Evolutionary conservation across 53 echinoderm and acorn worm species (phyloP), one percentile per base, ranked within the genome.

Genomic region (Holothuria leucospilota): DNA sequence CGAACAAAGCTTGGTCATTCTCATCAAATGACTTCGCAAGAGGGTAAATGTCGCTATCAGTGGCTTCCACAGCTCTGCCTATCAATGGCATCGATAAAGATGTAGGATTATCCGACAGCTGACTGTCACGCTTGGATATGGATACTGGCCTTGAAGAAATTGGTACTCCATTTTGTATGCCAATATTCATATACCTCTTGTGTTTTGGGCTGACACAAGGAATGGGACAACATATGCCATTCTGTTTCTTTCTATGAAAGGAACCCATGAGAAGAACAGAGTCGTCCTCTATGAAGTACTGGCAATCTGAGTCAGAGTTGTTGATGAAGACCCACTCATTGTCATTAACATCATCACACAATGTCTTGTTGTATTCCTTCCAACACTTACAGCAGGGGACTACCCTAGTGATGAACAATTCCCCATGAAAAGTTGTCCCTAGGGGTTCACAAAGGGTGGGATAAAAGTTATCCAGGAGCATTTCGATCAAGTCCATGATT

Each of bases 401-500:
- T 18, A 98, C 84, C 29, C 98, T 90, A 14, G 94, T 94, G 81
- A 98, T 95, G 81, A 98, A 95, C 51, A 94, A 87, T 87, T 98
- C 95, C 15, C 98, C 98, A 41, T 93, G 85, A 69, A 90, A 94
- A 11, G 98, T 98, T 16, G 92, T 93, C 21, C 98, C 93, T 13
- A 98, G 84, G 0, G 93, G 93, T 60, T 98, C 98, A 69, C 95
- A 93, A 62, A 98, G 90, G 18, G 91, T 88, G 30, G 98, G 98
- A 68, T 98, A 98, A 71, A 95, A 98, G 89, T 98, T 94, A 23
- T 98, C 98, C 51, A 98, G 87, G 78, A 98, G 71, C 41, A 90
- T 92, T 73, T 98, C 98, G 24, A 98, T 90, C 20, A 94, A 85
- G 59, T 98, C 98, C 68, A 98, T 91, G 78, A 98, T 93, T 51